These are phyloP conservation scores for Orthosia gracilis DNA, from an alignment of 2,888 invertebrate genomes.

Conservation along the genomic window DNA sequence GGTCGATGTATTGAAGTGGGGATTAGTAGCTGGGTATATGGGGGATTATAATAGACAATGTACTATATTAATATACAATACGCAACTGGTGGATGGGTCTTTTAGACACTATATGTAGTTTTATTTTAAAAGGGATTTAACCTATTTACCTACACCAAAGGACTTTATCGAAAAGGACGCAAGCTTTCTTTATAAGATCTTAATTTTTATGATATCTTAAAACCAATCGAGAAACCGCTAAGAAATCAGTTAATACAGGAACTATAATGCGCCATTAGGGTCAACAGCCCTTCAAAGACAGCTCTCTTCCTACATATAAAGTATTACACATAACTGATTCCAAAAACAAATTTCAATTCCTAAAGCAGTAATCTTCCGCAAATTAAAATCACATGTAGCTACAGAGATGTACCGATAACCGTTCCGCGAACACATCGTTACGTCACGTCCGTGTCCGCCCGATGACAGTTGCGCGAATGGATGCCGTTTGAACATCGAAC, in stretches of 20 bases:
- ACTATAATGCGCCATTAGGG: not conserved
- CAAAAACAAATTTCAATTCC: conserved; percentile 51
- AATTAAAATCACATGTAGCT: conserved; percentile 61
- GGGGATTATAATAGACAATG: conserved; percentile 30
- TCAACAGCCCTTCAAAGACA: not conserved
- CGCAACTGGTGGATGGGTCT: not conserved
- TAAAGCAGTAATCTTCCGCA: conserved; percentile 48
- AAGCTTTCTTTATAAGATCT: not conserved
- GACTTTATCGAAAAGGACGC: not conserved
- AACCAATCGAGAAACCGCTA: not conserved
- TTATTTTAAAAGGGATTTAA: not conserved
- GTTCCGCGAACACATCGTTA: conserved; percentile 60
- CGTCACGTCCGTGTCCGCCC: conserved; percentile 66
- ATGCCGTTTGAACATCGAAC: conserved; percentile 66
- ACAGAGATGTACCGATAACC: conserved; percentile 63
- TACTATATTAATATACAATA: not conserved
- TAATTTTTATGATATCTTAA: not conserved
- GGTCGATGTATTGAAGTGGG: conserved; percentile 55
- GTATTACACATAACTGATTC: conserved; percentile 32
- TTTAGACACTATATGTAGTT: not conserved
- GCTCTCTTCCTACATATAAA: not conserved
- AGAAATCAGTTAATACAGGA: not conserved
- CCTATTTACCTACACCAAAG: no score
- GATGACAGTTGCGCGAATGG: conserved; percentile 67
- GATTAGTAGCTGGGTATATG: conserved; percentile 49